Evolutionary conservation across 2,797 vertebrate genomes (phyloP).

Genomic region (Pseudochirops cupreus): DNA sequence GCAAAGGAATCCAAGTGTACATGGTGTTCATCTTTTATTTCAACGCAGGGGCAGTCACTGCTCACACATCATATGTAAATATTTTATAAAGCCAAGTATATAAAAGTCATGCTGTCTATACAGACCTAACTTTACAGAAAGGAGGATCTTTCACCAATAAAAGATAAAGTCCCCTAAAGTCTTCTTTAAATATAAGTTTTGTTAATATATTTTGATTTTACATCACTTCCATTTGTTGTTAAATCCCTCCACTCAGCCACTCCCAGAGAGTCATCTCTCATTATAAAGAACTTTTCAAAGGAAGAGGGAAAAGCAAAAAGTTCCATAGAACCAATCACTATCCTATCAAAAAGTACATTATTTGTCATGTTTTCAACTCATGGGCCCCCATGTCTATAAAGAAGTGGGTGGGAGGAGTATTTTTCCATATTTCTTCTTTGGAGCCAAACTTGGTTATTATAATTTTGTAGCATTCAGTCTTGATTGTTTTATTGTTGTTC

Average conservation of each 20-base stretch:
- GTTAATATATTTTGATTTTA: neutral
- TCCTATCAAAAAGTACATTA: neutral
- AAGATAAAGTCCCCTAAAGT: neutral
- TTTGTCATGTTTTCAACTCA: neutral
- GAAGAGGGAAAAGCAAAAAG: neutral
- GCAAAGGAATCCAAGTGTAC: neutral
- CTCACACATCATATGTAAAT: neutral
- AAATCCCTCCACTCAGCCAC: neutral
- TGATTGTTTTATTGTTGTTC: neutral
- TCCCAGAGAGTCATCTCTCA: neutral
- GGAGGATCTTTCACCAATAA: neutral
- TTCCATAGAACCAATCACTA: neutral
- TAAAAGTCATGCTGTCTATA: neutral
- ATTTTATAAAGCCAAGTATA: neutral
- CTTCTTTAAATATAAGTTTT: neutral
- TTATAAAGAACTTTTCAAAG: neutral
- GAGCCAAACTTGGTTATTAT: neutral
- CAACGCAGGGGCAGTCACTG: neutral
- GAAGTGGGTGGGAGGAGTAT: neutral
- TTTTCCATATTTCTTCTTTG: neutral
- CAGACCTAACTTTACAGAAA: neutral
- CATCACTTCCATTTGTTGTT: neutral
- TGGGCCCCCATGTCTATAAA: neutral
- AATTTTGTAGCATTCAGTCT: neutral
- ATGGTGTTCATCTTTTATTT: slow-evolving; percentile 13